A percentile compares a stretch with the other conserved stretches of the same genome.
phyloP scores from a whole-genome alignment of 2,888 invertebrate genomes.

The Sarcophaga caerulescens region DNA sequence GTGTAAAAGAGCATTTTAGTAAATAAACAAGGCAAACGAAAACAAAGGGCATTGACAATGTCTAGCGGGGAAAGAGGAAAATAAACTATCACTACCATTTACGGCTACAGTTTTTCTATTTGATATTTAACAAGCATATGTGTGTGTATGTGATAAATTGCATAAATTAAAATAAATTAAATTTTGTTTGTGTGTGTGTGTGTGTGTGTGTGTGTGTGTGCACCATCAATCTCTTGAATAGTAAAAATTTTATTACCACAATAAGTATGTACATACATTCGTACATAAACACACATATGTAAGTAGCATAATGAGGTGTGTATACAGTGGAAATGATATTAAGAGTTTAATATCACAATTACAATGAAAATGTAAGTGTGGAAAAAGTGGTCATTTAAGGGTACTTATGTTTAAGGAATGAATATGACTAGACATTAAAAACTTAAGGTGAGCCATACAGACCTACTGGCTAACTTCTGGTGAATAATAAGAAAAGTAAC shows the following conservation, averaged over 20 bases:
- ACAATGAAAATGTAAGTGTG: background rate
- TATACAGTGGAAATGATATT: background rate
- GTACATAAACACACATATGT: background rate
- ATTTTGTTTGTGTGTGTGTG: background rate
- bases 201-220: background rate
- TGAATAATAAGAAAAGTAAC: too few species aligned
- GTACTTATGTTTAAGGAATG: background rate
- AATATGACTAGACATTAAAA: too few species aligned
- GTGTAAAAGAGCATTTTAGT: background rate
- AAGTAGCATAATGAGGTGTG: background rate
- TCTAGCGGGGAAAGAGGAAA: background rate
- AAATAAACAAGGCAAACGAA: background rate
- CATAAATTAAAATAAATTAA: constrained; percentile 31
- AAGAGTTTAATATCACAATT: background rate
- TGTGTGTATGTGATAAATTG: background rate
- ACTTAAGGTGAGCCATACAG: too few species aligned
- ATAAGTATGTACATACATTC: background rate
- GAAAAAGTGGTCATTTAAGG: background rate
- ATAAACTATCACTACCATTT: constrained; percentile 8
- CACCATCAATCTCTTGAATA: background rate
- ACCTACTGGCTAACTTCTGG: too few species aligned
- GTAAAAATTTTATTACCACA: background rate
- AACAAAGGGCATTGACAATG: background rate
- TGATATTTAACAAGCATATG: background rate
- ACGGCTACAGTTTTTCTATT: background rate